phyloP scores from a whole-genome alignment of 2,113 vertebrate genomes.

The Ceyx melanurus region DNA sequence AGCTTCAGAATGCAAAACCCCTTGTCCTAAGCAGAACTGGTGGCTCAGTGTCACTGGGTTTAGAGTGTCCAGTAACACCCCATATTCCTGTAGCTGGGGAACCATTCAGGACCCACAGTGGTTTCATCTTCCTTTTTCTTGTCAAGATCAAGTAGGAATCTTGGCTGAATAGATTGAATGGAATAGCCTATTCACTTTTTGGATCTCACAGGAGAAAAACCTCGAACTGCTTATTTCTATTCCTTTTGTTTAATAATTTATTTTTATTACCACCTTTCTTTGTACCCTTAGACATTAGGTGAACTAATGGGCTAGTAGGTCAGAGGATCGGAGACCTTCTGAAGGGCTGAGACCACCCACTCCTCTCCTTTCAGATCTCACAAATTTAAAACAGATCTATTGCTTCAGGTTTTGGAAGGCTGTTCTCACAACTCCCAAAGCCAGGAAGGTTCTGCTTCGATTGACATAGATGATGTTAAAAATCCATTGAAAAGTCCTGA shows the following conservation, averaged over 20 bases:
- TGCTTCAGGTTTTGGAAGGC: neutral
- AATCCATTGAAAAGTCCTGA: neutral
- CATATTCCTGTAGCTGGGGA: neutral
- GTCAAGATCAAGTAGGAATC: neutral
- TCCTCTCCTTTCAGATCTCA: constrained; percentile 5
- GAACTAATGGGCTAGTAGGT: constrained; percentile 50
- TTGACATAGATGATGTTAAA: neutral
- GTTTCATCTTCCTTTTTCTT: neutral
- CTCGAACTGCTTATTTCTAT: neutral
- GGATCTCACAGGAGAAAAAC: neutral
- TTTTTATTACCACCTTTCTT: constrained; percentile 58
- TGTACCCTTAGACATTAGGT: neutral
- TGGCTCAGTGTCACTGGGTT: neutral
- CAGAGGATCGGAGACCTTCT: constrained; percentile 53
- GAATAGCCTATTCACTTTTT: neutral
- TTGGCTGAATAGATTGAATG: neutral
- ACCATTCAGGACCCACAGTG: neutral
- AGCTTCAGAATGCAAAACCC: neutral
- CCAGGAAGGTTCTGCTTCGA: accelerated
- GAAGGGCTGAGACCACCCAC: constrained; percentile 56
- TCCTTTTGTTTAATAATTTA: constrained; percentile 43
- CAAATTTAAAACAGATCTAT: neutral
- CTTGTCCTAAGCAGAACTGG: neutral
- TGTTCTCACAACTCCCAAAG: neutral
- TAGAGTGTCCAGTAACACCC: neutral